Evolutionary conservation across 2,113 vertebrate species (phyloP), one percentile per base, ranked within the genome.

Genomic region (Actenoides hombroni): DNA sequence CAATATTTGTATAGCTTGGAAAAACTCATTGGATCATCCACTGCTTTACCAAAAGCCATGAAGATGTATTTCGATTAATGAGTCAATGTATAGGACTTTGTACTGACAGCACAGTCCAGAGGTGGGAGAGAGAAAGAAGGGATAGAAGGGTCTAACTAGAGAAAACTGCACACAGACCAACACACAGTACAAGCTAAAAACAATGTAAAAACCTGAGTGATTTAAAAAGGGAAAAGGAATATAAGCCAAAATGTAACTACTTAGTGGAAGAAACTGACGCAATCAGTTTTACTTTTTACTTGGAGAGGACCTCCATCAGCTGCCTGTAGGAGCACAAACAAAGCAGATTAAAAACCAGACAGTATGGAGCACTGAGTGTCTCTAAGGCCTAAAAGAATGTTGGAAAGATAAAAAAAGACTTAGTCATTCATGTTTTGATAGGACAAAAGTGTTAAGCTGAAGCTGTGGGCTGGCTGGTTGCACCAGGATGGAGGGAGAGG

Each of bases 401-500:
- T 21, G 14, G 35, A 1, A 6, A 87, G 79, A 83, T 54, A 74
- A 90, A n/a, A 21, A 31, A 85, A 16, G 15, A 42, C 15, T 11
- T 29, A 75, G 26, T 61, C 8, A 19, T 33, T 67, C 29, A 23
- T 70, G 35, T 70, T 95, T 83, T 86, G 28, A 59, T 35, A 85
- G 21, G 5, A 13, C 28, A 82, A 16, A 7, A 20, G 10, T 12
- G 33, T 29, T 49, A 61, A 17, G 14, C n/a, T 76, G 48, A 80
- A 80, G 49, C 37, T 71, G 9, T 5, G 4, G 56, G 20, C 19
- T 70, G 29, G 29, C 54, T 92, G 48, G 18, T 51, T 89, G 67
- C 5, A 5, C 40, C 1, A 0, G 40, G 5, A 37, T 0, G 0
- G 23, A 37, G 8, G 24, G 11, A 0, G 0, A 71, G 48, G 44